A percentile compares a stretch with the other conserved stretches of the same genome.
These are phyloP conservation scores for Pimephales promelas DNA, from an alignment of 2,113 vertebrate genomes.

Conservation along the genomic window DNA sequence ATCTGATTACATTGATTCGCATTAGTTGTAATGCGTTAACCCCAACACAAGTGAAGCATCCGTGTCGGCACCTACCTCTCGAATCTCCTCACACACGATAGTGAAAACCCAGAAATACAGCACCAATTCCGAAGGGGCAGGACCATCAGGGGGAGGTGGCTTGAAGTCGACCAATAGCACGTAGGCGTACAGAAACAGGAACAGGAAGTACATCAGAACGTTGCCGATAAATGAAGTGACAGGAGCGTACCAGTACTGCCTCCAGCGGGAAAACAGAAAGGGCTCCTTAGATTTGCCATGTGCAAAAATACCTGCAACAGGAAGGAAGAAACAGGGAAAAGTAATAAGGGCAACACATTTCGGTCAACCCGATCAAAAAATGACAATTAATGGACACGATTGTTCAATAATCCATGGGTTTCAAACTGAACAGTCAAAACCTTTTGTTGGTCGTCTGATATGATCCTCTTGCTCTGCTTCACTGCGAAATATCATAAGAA, in stretches of 20 bases:
- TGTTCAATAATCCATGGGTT: no score
- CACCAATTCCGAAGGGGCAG: conserved; percentile 71
- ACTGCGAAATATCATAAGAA: conserved; percentile 14
- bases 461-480: conserved; percentile 49
- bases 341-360: background rate
- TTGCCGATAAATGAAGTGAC: conserved; percentile 88
- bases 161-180: conserved; percentile 83
- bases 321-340: background rate
- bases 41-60: no score
- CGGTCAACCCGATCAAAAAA: background rate
- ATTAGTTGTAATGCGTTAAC: no score
- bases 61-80: conserved; percentile 69
- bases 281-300: conserved; percentile 44
- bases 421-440: conserved; percentile 5
- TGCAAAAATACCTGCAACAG: background rate
- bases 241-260: conserved; percentile 86
- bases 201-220: conserved; percentile 88
- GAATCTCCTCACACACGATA: conserved; percentile 86
- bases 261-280: conserved; percentile 77
- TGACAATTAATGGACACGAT: background rate
- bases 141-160: conserved; percentile 64
- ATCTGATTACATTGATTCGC: no score
- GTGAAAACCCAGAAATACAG: conserved; percentile 91
- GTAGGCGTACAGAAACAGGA: conserved; percentile 85
- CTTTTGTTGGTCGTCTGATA: conserved; percentile 41